A percentile compares a stretch with the other conserved stretches of the same genome.
These are phyloP conservation scores for Neotoma lepida DNA, from an alignment of 2,113 vertebrate species.

Conservation along the genomic window DNA sequence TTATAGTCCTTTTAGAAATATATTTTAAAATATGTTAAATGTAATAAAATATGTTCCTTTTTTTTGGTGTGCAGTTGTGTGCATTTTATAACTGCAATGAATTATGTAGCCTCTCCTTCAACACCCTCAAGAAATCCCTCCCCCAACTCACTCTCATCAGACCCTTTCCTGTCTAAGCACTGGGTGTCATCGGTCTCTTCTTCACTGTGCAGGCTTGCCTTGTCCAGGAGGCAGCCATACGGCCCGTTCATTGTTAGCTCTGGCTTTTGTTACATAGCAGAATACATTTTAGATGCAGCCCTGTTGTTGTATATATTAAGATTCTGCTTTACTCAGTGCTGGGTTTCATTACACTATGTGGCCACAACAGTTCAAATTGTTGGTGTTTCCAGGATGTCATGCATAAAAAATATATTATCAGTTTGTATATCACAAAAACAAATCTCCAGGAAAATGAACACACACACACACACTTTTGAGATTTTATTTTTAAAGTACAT, in stretches of 20 bases:
- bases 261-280: background rate
- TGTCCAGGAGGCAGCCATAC: background rate
- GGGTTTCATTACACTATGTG: background rate
- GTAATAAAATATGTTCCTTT: background rate
- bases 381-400: background rate
- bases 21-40: background rate
- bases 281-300: background rate
- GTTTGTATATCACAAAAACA: background rate
- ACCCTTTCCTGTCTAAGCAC: background rate
- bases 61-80: background rate
- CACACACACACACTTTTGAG: background rate
- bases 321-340: background rate
- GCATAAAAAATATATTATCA: background rate
- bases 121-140: background rate
- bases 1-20: background rate
- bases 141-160: background rate
- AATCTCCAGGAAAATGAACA: background rate
- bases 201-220: background rate
- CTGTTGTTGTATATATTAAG: background rate
- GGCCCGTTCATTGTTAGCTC: background rate
- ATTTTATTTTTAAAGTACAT: background rate
- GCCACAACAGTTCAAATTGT: background rate
- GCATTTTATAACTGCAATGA: background rate
- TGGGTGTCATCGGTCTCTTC: background rate
- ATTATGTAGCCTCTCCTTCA: background rate